Evolutionary conservation across 2,888 invertebrate species (phyloP).

Genomic region (Trissolcus brochymenae): DNA sequence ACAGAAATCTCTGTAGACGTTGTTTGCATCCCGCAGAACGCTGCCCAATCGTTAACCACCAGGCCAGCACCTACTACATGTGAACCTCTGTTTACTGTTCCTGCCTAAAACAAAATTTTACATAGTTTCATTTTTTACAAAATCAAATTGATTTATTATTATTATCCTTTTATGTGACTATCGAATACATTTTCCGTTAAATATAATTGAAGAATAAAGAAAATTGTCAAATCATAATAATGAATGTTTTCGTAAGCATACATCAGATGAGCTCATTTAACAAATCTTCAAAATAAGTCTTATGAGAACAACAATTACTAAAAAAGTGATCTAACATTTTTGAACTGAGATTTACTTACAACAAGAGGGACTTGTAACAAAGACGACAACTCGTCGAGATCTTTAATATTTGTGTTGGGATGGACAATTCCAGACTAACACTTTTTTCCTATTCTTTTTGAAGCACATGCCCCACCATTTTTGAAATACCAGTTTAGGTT

Average conservation of each 20-base stretch:
- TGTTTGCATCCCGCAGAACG: slow-evolving; percentile 99
- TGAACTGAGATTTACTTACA: slow-evolving; percentile 77
- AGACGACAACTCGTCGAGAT: slow-evolving; percentile 97
- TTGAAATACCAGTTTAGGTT: too few relatives aligned
- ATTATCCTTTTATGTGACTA: background rate
- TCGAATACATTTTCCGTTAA: too few relatives aligned
- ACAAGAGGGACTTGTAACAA: slow-evolving; percentile 97
- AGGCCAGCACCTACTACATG: slow-evolving; percentile 96
- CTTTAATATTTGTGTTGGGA: slow-evolving; percentile 94
- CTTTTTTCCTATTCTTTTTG: too few relatives aligned
- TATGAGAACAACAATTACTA: too few relatives aligned
- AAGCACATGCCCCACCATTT: too few relatives aligned
- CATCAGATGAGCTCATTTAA: too few relatives aligned
- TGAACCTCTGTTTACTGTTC: slow-evolving; percentile 98
- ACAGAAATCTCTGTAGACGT: slow-evolving; percentile 98
- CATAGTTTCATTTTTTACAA: background rate
- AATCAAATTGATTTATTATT: background rate
- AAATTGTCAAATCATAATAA: background rate
- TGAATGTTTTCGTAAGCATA: too few relatives aligned
- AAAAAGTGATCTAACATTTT: background rate
- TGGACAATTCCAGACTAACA: slow-evolving; percentile 98
- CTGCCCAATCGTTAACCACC: slow-evolving; percentile 98
- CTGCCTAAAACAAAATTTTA: slow-evolving; percentile 81
- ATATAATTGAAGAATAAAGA: too few relatives aligned
- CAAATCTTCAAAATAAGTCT: too few relatives aligned